These are phyloP conservation scores for Drosophila murphyi DNA, from an alignment of 1,140 invertebrate genomes.

Conservation along the genomic window DNA sequence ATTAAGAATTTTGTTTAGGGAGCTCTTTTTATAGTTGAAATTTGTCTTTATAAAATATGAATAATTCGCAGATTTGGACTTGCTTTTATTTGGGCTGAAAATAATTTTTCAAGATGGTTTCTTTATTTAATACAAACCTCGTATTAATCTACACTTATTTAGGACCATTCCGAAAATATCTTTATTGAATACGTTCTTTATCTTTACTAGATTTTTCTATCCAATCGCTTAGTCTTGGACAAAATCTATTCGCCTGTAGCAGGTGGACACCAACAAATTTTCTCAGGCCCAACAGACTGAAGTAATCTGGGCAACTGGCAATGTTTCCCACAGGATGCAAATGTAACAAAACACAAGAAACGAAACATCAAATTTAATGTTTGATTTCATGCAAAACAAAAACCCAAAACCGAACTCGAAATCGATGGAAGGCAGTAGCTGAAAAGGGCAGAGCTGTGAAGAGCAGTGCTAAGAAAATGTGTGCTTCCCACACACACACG, in stretches of 20 bases:
- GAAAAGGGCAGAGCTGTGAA: neutral
- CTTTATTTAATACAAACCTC: no score
- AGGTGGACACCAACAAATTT: conserved; percentile 10
- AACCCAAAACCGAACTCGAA: conserved; percentile 13
- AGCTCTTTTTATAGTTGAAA: no score
- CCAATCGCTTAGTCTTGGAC: neutral
- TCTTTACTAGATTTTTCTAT: neutral
- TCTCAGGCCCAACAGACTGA: conserved; percentile 8
- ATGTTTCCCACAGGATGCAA: conserved; percentile 57
- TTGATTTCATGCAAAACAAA: conserved; percentile 47
- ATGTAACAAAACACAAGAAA: conserved; percentile 50
- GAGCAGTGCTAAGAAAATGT: conserved; percentile 32
- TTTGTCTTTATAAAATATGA: no score
- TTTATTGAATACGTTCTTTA: no score
- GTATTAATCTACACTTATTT: no score
- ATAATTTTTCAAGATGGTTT: no score
- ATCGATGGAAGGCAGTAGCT: neutral
- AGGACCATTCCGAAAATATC: no score
- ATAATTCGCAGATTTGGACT: no score
- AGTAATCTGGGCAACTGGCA: conserved; percentile 2
- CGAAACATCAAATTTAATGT: conserved; percentile 18
- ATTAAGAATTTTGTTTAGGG: no score
- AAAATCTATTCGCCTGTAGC: conserved; percentile 1
- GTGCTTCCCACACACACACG: conserved; percentile 48
- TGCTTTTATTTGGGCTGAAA: no score